Evolutionary conservation across 2,113 vertebrate genomes (phyloP), one percentile per base, ranked within the genome.

Genomic region (Hassar affinis): DNA sequence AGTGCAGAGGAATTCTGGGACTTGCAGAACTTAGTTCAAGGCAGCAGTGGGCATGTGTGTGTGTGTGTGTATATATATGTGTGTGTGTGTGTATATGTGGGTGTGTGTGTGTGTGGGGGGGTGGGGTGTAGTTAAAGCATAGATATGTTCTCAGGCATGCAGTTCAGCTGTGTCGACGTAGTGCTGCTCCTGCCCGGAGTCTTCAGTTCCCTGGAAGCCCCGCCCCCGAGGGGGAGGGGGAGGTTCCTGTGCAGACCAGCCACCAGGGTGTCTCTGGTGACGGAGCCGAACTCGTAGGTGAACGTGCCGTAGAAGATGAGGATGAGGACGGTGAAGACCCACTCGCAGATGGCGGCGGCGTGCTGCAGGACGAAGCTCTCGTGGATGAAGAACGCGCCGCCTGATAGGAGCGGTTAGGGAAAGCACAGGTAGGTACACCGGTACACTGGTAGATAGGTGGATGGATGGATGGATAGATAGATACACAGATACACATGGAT

Each of bases 301-400:
- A 97, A 97, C 81, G 96, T 97, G 64, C 96, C 96, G 0, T 97
- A 98, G 89, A 97, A 98, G 79, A 97, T 87, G 61, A 98, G 93
- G 90, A 98, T 95, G 91, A 96, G 95, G 2, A 98, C 94, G 4
- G 96, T 96, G 64, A 96, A 98, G 84, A 96, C 94, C 96, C 96
- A 98, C 89, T 98, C 96, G 0, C 96, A 97, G 88, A 98, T 94
- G 89, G 96, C 96, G 0, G 96, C 96, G 0, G 95, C 93, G 4
- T 98, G 96, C 92, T 98, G 96, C 61, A 97, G 92, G 74, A 94
- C 84, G 69, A 95, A 95, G 87, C 94, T 97, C 92, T 96, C 95
- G 0, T 97, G 95, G 87, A 97, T 92, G 86, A 98, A 98, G 90
- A 97, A 98, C 87, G 96, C 92, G 1, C 95, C 96, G 1, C 95